Conservation (phyloP, 1,140 invertebrate genomes). For the Bilobella aurantiaca region DNA sequence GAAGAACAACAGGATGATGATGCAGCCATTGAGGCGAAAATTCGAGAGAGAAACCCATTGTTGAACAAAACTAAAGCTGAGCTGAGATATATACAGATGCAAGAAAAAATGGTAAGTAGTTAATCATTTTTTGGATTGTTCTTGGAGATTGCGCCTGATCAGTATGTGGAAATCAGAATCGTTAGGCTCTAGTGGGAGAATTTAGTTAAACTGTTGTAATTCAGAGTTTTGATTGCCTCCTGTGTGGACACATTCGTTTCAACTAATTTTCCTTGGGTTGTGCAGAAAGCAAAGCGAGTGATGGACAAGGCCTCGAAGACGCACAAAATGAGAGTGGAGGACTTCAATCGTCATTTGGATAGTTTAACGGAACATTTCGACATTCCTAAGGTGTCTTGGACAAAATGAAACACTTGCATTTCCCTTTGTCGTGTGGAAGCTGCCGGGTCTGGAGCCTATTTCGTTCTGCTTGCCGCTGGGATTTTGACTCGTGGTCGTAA, state of each 20-base stretch:
- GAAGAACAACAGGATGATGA: constrained; percentile 39
- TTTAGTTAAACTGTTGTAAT: constrained; percentile 21
- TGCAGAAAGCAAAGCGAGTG: constrained; percentile 68
- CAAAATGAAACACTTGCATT: no score
- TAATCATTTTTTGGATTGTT: no score
- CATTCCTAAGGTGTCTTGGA: constrained; percentile 97
- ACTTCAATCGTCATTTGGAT: constrained; percentile 89
- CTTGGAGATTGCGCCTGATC: no score
- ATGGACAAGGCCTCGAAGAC: constrained; percentile 85
- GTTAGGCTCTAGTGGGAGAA: no score
- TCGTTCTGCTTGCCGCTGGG: no score
- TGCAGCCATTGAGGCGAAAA: constrained; percentile 39
- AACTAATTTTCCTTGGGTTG: no score
- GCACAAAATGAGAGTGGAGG: constrained; percentile 89
- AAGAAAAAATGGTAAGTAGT: constrained; percentile 73
- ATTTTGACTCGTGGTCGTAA: no score
- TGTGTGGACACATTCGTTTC: constrained; percentile 37
- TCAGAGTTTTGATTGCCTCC: neutral
- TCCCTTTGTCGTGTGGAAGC: no score
- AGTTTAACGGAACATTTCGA: constrained; percentile 93
- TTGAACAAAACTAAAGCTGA: constrained; percentile 74
- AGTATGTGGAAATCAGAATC: no score
- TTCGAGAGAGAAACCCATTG: constrained; percentile 37
- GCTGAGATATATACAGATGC: constrained; percentile 62
- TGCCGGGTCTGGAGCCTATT: no score